Evolutionary conservation across 2,888 invertebrate genomes (phyloP).

Genomic region (Nemurella pictetii): DNA sequence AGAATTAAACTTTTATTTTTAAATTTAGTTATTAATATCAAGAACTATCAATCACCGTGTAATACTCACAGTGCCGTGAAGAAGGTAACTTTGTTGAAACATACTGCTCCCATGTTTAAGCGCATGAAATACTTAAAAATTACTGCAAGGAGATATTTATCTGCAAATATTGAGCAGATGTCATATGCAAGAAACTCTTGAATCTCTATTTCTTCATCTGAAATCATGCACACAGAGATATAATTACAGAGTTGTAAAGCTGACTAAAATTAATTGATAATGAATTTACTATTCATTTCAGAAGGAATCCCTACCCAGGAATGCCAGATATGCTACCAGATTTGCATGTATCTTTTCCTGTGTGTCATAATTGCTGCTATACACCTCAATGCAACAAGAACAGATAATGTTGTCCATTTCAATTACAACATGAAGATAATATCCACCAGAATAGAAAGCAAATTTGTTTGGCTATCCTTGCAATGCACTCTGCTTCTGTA

Average conservation of each 20-base stretch:
- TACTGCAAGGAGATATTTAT: not conserved
- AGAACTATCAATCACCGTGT: too few species aligned
- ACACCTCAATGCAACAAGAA: not conserved
- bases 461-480: not conserved
- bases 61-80: not conserved
- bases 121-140: not conserved
- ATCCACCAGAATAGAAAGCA: not conserved
- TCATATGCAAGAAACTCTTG: not conserved
- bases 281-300: too few species aligned
- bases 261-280: too few species aligned
- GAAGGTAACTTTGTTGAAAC: not conserved
- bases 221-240: not conserved
- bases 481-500: too few species aligned
- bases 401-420: not conserved
- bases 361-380: not conserved
- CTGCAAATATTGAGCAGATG: not conserved
- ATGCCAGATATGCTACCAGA: not conserved
- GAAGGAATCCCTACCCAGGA: not conserved
- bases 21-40: not conserved
- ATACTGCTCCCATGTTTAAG: not conserved
- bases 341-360: not conserved
- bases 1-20: too few species aligned
- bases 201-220: not conserved
- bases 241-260: too few species aligned
- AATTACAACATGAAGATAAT: not conserved